Evolutionary conservation across 2,797 vertebrate species (phyloP).

Genomic region (Anguilla obscura): DNA sequence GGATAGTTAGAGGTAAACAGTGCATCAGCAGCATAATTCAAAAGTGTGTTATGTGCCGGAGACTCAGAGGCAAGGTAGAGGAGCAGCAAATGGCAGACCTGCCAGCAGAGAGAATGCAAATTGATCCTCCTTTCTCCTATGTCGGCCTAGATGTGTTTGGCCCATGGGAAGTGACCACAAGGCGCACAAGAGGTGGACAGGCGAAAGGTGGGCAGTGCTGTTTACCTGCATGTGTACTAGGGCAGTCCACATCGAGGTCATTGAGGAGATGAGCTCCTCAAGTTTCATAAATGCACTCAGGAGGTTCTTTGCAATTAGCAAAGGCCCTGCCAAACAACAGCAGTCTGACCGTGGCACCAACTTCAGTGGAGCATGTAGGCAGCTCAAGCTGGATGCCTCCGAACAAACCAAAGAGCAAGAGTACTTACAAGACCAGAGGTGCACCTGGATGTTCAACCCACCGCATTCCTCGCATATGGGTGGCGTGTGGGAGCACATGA

Average conservation of each 20-base stretch:
- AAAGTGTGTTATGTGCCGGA: conserved; percentile 24
- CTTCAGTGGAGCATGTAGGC: conserved; percentile 1
- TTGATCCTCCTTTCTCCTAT: conserved; percentile 29
- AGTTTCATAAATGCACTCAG: conserved; percentile 37
- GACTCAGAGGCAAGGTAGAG: neutral
- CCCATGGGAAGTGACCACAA: conserved; percentile 23
- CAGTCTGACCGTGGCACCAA: conserved; percentile 31
- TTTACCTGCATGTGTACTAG: conserved; percentile 28
- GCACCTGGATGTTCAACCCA: neutral
- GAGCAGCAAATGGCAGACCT: conserved; percentile 38
- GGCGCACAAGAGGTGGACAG: conserved; percentile 25
- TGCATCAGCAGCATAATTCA: conserved; percentile 3
- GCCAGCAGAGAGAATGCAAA: conserved; percentile 11
- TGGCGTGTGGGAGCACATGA: neutral
- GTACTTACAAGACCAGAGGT: conserved; percentile 8
- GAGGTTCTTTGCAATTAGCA: conserved; percentile 31
- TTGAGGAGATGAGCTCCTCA: conserved; percentile 31
- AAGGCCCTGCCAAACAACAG: conserved; percentile 25
- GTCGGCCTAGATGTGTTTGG: conserved; percentile 41
- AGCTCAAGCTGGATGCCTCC: conserved; percentile 22
- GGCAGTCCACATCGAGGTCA: conserved; percentile 32
- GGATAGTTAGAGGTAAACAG: conserved; percentile 29
- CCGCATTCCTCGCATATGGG: conserved; percentile 1
- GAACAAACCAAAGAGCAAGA: neutral
- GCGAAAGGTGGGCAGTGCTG: neutral